Percentiles rank a stretch among this genome's conserved stretches.
phyloP scores from a whole-genome alignment of 2,888 invertebrate genomes.

The Polydrusus pterygomalis region DNA sequence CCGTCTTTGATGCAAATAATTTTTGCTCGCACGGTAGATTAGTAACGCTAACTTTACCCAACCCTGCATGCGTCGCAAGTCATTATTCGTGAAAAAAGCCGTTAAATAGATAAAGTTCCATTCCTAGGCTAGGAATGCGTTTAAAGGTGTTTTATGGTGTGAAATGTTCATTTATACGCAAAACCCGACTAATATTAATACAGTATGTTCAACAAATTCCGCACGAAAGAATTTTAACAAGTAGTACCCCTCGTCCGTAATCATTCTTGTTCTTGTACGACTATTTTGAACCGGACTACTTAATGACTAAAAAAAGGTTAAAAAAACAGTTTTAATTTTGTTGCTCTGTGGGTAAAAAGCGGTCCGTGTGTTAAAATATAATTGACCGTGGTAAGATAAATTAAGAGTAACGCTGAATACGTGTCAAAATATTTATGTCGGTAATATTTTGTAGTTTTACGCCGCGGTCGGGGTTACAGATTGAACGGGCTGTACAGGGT shows the following conservation, averaged over 20 bases:
- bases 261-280: slow-evolving; percentile 33
- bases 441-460: slow-evolving; percentile 40
- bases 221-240: slow-evolving; percentile 47
- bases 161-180: slow-evolving; percentile 36
- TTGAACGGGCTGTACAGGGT: background rate
- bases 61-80: background rate
- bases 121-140: too few relatives aligned
- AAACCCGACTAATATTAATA: slow-evolving; percentile 48
- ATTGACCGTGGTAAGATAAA: slow-evolving; percentile 46
- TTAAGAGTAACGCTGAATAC: slow-evolving; percentile 45
- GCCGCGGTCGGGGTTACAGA: slow-evolving; percentile 7
- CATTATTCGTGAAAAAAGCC: too few relatives aligned
- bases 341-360: slow-evolving; percentile 35
- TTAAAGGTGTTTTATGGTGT: slow-evolving; percentile 35
- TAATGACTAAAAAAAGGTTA: slow-evolving; percentile 33
- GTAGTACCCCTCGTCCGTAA: slow-evolving; percentile 27
- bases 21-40: too few relatives aligned
- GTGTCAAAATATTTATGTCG: slow-evolving; percentile 45
- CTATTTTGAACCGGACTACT: slow-evolving; percentile 44
- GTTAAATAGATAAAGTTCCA: too few relatives aligned
- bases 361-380: slow-evolving; percentile 31
- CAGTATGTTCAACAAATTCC: slow-evolving; percentile 43
- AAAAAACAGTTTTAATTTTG: slow-evolving; percentile 40
- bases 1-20: too few relatives aligned
- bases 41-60: too few relatives aligned